Percentiles rank a stretch among this genome's conserved stretches.
phyloP scores from a whole-genome alignment of 2,888 invertebrate species.

The Plebejus argus region DNA sequence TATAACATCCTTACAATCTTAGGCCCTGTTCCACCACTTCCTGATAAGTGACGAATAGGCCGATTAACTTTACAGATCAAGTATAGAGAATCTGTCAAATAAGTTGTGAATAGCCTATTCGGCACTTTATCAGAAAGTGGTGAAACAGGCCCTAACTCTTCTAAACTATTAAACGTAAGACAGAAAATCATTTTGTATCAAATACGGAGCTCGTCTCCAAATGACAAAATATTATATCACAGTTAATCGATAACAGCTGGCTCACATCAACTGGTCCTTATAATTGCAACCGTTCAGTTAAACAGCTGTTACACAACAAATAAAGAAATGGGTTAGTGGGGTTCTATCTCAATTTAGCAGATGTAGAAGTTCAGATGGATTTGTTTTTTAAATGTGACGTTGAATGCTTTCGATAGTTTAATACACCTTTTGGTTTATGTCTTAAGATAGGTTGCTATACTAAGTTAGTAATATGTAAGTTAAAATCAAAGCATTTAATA shows the following conservation, averaged over 20 bases:
- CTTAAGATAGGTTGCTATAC: too few relatives aligned
- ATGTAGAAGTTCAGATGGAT: slow-evolving; percentile 8
- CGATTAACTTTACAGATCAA: too few relatives aligned
- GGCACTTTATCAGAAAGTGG: too few relatives aligned
- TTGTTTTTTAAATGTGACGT: background rate
- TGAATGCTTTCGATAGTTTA: background rate
- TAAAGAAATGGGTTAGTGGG: slow-evolving; percentile 27
- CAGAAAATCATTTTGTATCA: background rate
- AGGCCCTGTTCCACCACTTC: too few relatives aligned
- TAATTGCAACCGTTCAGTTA: slow-evolving; percentile 11
- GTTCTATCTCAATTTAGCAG: slow-evolving; percentile 21
- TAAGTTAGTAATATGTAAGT: too few relatives aligned
- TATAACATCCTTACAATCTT: too few relatives aligned
- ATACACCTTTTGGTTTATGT: background rate
- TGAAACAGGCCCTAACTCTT: too few relatives aligned
- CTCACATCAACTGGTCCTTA: background rate
- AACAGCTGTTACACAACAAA: background rate
- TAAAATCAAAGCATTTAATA: background rate
- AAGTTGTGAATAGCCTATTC: too few relatives aligned
- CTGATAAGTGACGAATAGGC: too few relatives aligned
- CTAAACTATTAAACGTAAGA: too few relatives aligned
- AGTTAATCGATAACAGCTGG: slow-evolving; percentile 8
- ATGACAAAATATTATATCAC: background rate
- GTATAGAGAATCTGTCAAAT: too few relatives aligned
- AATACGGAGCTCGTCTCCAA: background rate